Base-by-base conservation (phyloP, 2,113 vertebrate species). In the Crocuta crocuta region DNA sequence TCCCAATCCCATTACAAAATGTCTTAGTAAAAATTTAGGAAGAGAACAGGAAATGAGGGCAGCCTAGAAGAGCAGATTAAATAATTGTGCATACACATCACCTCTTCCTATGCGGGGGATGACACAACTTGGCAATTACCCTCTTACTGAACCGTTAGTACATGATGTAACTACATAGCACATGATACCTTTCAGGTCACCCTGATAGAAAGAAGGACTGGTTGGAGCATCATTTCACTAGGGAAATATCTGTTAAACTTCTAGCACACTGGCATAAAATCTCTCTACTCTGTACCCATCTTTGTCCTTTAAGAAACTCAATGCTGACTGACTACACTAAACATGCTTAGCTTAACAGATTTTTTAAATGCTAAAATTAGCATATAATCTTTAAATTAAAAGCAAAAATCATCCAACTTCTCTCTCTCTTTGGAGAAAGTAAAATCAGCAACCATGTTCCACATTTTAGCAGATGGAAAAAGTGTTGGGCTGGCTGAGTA, bases 381-480 rank as follows among this genome's bases (percentile, higher is more conserved):
- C 17, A 26, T 45, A 76, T 4, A 33, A 23, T 63, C 39, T 90
- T 89, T 19, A 92, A 82, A 78, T 78, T 33, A 95, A 95, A 88
- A 91, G 92, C 48, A 92, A 76, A 24, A 33, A 83, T 70, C 15
- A 16, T 79, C 28, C 0, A 4, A 26, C 58, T 35, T 83, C 58
- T 61, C 71, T 68, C 31, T 55, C 74, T 86, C 74, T 82, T 76
- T 78, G 17, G 48, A 94, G 89, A 86, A 94, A 93, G 31, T 66
- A 70, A 31, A 58, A 74, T 74, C 79, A 92, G 92, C 90, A 76
- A 65, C 71, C 26, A 7, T 58, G 84, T 81, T 94, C n/a, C 80
- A 5, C 28, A 78, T 95, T 93, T 94, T 79, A 76, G 39, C 94
- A 97, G 95, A 97, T 76, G 96, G 94, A 97, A 97, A 97, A 97